phyloP scores from a whole-genome alignment of 2,113 vertebrate genomes.

The Perca schrenkii region DNA sequence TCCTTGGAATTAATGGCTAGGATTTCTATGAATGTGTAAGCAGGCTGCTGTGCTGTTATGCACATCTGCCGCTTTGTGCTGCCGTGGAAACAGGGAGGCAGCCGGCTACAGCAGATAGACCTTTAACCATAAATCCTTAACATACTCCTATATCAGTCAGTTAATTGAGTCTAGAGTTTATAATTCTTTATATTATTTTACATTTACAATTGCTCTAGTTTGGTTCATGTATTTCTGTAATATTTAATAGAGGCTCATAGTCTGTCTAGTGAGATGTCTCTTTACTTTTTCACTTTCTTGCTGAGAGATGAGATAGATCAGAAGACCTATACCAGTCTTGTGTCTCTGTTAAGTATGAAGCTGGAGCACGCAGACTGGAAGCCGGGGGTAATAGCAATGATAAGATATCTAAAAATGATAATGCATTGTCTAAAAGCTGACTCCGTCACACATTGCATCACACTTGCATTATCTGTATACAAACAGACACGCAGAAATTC shows the following conservation, averaged over 20 bases:
- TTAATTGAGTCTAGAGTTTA: not conserved
- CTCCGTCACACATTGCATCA: not conserved
- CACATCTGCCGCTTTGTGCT: constrained; percentile 55
- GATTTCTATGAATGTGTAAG: constrained; percentile 87
- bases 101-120: constrained; percentile 36
- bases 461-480: not conserved
- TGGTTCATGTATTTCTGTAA: not conserved
- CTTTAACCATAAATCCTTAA: constrained; percentile 35
- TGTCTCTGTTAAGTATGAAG: too few relatives aligned
- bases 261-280: not conserved
- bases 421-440: not conserved
- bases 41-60: constrained; percentile 69
- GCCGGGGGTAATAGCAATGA: too few relatives aligned
- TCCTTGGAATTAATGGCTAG: constrained; percentile 80
- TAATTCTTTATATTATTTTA: constrained; percentile 2
- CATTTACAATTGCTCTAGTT: not conserved
- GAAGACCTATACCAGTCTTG: not conserved
- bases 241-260: not conserved
- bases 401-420: too few relatives aligned
- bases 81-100: constrained; percentile 70
- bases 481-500: not conserved
- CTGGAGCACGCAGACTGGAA: too few relatives aligned
- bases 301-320: not conserved
- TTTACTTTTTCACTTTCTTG: not conserved
- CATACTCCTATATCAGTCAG: not conserved